Evolutionary conservation across 2,113 vertebrate species (phyloP), one percentile per base, ranked within the genome.

Genomic region (Eudyptes chrysolophus): DNA sequence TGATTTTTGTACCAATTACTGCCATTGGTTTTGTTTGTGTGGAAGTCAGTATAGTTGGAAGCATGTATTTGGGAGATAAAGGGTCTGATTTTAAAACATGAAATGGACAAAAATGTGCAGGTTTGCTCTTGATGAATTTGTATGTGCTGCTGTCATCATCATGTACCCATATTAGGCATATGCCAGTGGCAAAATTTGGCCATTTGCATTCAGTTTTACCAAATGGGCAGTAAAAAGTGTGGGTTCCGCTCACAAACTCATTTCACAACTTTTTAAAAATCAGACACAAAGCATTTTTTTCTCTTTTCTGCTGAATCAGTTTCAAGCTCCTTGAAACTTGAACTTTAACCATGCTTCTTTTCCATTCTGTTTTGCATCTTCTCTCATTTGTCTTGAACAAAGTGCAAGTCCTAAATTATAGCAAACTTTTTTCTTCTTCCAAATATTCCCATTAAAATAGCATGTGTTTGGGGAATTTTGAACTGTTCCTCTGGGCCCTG

Each of bases 291-390:
- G 83, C 84, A 57, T 88, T 92, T 94, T 84, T 81, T 25, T 74
- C 46, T 80, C 66, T 57, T 90, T 88, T 93, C 51, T 95, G 60
- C 70, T 77, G 89, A 95, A 83, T 95, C 70, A 68, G 26, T 91
- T 91, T 94, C 78, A 93, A 92, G 64, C 58, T 93, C 58, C 54
- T 93, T 69, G 71, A 42, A 42, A 42, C 42, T 42, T 42, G 42
- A 96, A 93, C 66, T 94, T 96, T 42, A 90, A 77, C 93, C 87
- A 82, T 87, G 58, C 52, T 81, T 95, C 87, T 94, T 75, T 95
- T 72, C 89, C 93, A 64, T 90, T 94, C 96, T 97, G 89, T 84
- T 97, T 96, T 93, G 68, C 87, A 95, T 96, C 89, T 88, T 95
- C 87, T 70, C 84, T 88, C 89, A 83, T 96, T 90, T 95, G 89